These are phyloP conservation scores for Notamacropus eugenii DNA, from an alignment of 2,797 vertebrate species.

Conservation along the genomic window DNA sequence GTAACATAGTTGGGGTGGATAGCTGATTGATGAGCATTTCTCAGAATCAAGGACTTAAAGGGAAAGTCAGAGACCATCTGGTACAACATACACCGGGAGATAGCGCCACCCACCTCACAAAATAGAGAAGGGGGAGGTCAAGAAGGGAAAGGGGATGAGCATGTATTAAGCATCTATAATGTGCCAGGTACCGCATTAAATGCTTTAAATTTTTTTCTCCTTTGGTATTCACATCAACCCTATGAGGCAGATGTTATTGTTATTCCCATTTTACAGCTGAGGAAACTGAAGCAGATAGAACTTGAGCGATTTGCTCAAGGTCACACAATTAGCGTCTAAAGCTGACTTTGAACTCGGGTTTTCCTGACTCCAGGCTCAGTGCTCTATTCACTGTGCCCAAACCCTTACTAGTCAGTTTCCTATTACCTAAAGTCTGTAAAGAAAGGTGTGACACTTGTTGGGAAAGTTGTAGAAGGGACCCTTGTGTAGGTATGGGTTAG, in stretches of 20 bases:
- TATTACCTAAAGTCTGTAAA: neutral
- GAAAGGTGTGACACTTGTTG: neutral
- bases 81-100: neutral
- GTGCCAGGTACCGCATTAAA: too few relatives aligned
- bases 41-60: neutral
- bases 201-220: too few relatives aligned
- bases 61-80: neutral
- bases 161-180: too few relatives aligned
- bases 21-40: neutral
- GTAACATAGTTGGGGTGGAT: neutral
- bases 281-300: too few relatives aligned
- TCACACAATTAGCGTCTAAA: neutral
- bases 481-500: neutral
- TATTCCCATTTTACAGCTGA: too few relatives aligned
- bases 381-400: neutral
- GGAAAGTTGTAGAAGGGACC: neutral
- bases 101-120: neutral
- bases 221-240: too few relatives aligned
- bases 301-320: neutral
- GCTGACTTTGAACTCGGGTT: neutral
- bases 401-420: neutral
- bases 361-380: neutral
- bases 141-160: too few relatives aligned
- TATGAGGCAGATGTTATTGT: too few relatives aligned
- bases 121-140: neutral